Percentiles rank a stretch among this genome's conserved stretches.
Evolutionary conservation across 2,113 vertebrate genomes (phyloP).

Genomic region (Dipodomys ordii): DNA sequence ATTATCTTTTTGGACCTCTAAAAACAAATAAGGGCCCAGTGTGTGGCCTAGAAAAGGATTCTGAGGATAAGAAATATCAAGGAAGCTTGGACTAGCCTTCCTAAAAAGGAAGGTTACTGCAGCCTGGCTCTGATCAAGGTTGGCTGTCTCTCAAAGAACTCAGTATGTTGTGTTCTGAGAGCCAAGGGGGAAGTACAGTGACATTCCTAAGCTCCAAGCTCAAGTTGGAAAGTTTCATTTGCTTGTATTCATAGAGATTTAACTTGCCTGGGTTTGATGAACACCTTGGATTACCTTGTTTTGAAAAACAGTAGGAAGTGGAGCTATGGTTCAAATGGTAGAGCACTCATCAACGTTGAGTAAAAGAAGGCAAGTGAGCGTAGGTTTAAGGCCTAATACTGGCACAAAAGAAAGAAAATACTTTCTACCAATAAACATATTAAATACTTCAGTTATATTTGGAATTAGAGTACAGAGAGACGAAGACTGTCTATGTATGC

Average conservation of each 20-base stretch:
- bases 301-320: conserved; percentile 28
- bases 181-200: background rate
- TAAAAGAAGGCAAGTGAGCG: too few species aligned
- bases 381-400: too few species aligned
- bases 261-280: background rate
- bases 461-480: background rate
- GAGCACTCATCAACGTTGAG: too few species aligned
- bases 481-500: conserved; percentile 54
- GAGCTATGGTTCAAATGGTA: too few species aligned
- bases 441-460: conserved; percentile 24
- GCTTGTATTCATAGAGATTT: conserved; percentile 27
- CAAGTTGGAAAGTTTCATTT: background rate
- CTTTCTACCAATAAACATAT: conserved; percentile 35
- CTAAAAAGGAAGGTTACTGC: conserved; percentile 32
- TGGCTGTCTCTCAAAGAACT: conserved; percentile 59
- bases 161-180: background rate
- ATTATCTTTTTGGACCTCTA: background rate
- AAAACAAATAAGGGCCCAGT: background rate
- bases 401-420: background rate
- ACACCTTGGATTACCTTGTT: conserved; percentile 11
- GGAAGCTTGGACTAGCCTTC: background rate
- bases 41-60: conserved; percentile 4
- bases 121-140: background rate
- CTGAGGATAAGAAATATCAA: background rate
- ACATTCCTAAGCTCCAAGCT: conserved; percentile 20